Evolutionary conservation across 2,113 vertebrate species (phyloP), one percentile per base, ranked within the genome.

Genomic region (Malurus elegans): DNA sequence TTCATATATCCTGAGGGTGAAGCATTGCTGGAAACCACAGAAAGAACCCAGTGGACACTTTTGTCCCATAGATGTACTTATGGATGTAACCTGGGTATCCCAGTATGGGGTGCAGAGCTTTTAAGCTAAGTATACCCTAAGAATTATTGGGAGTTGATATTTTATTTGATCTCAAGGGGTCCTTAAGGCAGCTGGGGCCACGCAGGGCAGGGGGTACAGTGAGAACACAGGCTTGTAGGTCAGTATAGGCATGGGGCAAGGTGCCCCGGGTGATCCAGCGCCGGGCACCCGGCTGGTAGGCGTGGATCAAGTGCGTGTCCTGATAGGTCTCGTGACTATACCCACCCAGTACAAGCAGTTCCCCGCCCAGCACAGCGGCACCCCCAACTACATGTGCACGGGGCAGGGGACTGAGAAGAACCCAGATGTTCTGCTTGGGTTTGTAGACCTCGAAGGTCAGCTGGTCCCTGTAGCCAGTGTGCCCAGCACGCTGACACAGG

Each of bases 251-350:
- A 11, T 91, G 95, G 54, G 96, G 96, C 90, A 98, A 92, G 18
- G 97, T 96, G 58, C 98, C 98, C 8, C 98, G 89, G 12, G 96
- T 98, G 47, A 98, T 96, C 98, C 98, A 98, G 34, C 98, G 96
- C 53, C 95, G 95, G 16, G 87, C 67, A 16, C 91, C 97, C 0
- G 98, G 98, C 70, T 96, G 97, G 48, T 98, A 98, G 69, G 98
- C 97, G 0, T 98, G 98, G 71, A 98, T 96, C 84, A 98, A 74
- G 58, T 98, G 97, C 0, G 97, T 98, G 38, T 98, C 96, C 45
- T 93, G 95, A 2, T 97, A 98, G 14, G 98, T 98, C 18, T 97
- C 96, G 19, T 97, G 97, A 42, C 98, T 98, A 38, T 98, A 98
- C 34, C 98, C 98, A 10, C 98, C 98, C 72, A 98, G 67, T 5